A percentile compares a stretch with the other conserved stretches of the same genome.
Evolutionary conservation across 2,113 vertebrate genomes (phyloP).

Genomic region (Pyxicephalus adspersus): DNA sequence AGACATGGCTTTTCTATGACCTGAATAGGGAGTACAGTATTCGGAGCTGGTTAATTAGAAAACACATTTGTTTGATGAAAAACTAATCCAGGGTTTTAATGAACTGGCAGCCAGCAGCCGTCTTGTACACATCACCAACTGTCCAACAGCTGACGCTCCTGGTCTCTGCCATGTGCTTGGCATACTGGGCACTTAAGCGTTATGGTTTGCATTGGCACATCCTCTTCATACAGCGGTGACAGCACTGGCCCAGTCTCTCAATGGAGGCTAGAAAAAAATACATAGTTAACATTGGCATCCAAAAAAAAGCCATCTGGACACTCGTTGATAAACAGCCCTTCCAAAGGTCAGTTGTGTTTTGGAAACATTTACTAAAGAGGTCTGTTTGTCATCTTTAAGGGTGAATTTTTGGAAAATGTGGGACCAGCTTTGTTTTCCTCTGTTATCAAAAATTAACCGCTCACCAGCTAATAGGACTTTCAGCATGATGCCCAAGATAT

Average conservation of each 20-base stretch:
- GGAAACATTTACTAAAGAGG: constrained; percentile 10
- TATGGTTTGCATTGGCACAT: background rate
- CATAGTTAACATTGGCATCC: constrained; percentile 1
- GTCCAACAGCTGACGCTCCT: constrained; percentile 47
- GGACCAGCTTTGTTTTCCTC: background rate
- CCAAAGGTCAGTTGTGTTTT: background rate
- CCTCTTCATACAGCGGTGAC: background rate
- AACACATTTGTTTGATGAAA: constrained; percentile 56
- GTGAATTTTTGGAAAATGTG: background rate
- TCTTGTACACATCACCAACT: constrained; percentile 50
- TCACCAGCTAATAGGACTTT: background rate
- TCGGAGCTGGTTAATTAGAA: constrained; percentile 50
- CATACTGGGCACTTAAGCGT: constrained; percentile 9
- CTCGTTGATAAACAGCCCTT: background rate
- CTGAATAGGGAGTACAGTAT: constrained; percentile 37
- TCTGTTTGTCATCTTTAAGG: background rate
- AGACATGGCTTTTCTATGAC: constrained; percentile 42
- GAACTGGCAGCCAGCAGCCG: constrained; percentile 39
- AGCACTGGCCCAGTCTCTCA: background rate
- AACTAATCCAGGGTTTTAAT: constrained; percentile 52
- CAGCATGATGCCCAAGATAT: no score
- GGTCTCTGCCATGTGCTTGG: constrained; percentile 1
- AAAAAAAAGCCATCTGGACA: constrained; percentile 29
- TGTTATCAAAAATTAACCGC: background rate
- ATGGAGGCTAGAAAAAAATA: background rate